Base-by-base conservation (phyloP, 1,140 invertebrate species). In the Nylanderia fulva region DNA sequence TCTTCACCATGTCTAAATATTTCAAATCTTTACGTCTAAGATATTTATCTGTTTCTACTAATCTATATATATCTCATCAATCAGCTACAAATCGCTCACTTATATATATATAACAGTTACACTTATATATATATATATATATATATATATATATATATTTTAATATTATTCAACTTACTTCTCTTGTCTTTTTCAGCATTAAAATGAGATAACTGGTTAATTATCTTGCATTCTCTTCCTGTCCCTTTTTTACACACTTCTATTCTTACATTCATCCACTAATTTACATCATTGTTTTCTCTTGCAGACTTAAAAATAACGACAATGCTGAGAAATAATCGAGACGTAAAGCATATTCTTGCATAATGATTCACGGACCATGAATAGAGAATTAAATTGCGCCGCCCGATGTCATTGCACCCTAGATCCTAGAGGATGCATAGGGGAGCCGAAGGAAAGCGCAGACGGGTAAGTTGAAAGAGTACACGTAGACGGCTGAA, bases 401-500 rank as follows among this genome's bases (percentile, higher is more conserved):
- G 60, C 39, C 39, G 27, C 60, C 45, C 66, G 72, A 54, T 90
- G 88, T 90, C 88, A 85, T 89, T 89, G 88, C 88, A 90, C 88
- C 85, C 88, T 87, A 89, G 75, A 79, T 89, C 85, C 85, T 90
- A 90, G 87, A 86, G 76, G 83, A 88, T 63, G 75, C 48, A 15
- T 56, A 72, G 75, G 64, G 36, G 18, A 52, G 66, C 64, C 71
- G 88, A 86, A 79, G 87, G 88, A 75, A 77, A 90, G 76, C 77
- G 68, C 64, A 86, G 85, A 84, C 72, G 85, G 36, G 69, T 88
- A 90, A 91, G 88, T 88, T 89, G 88, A 79, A 80, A 75, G 45
- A 48, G 85, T 88, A 91, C 91, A 91, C 90, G 90, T 90, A 91
- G 87, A 89, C 89, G 91, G 86, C 91, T 87, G 87, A 90, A 87